Base-by-base conservation (phyloP, 2,888 invertebrate species). In the Noctua pronuba region DNA sequence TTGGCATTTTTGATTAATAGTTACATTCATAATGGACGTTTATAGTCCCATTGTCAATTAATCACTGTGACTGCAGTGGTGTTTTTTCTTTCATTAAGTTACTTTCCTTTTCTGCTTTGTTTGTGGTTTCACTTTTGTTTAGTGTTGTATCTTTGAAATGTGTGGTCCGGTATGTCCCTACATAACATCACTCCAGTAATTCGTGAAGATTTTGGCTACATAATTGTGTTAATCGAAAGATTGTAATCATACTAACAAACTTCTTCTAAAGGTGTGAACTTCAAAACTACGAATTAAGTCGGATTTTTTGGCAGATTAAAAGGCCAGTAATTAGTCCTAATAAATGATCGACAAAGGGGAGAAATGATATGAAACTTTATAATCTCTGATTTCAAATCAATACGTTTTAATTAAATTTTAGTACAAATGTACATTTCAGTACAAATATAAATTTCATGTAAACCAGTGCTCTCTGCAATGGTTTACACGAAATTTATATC, bases 1-100 rank as follows among this genome's bases (percentile, higher is more conserved):
- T 80, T 73, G 77, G 64, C 73, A 79, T 87, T 79, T 80, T 71
- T 88, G 85, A 88, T 88, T 80, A 73, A 84, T 71, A 75, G 58
- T n/a, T 75, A 72, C 73, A 75, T 77, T 66, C 58, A 72, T 73
- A 77, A 80, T 79, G 28, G 67, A 80, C 60, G 69, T 80, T 80
- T 85, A 85, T 73, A 67, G 69, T 74, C 28, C 58, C 62, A 73
- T 82, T 83, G 79, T 83, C 68, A 80, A 80, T 86, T 82, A 79
- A 83, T 86, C 80, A 77, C 28, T 65, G 60, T 70, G 79, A 46
- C 62, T 58, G 75, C 35, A 73, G 24, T 52, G 31, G 21, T 67
- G 67, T 44, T 75, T 73, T 71, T 71, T 67, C n/a, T 58, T 80
- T 64, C 41, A 64, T 69, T 60, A 62, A 13, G 28, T 49, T n/a